Evolutionary conservation across 30 jellyfish, hydroid and myxozoan genomes (phyloP).

Genomic region (Hydractinia symbiolongicarpus): DNA sequence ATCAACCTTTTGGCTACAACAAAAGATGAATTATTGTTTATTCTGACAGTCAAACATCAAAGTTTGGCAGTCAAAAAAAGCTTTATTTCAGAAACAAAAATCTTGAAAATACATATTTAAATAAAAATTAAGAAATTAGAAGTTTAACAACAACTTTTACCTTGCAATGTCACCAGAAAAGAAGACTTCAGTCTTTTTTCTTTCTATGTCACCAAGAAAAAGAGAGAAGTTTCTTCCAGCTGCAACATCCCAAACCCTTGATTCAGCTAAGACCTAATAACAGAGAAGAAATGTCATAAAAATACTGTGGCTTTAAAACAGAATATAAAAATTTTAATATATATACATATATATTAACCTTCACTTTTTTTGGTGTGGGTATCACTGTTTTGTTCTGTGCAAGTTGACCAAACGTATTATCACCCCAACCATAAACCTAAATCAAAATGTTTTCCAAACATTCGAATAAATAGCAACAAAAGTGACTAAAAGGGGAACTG

Average conservation of each 20-base stretch:
- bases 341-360: not conserved
- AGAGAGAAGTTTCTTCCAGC: constrained; percentile 72
- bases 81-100: constrained; percentile 14
- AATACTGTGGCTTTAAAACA: not conserved
- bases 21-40: not conserved
- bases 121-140: not conserved
- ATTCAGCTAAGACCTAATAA: constrained; percentile 42
- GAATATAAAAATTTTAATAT: not conserved
- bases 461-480: no score
- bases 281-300: not conserved
- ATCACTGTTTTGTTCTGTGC: constrained; percentile 41
- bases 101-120: not conserved
- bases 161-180: constrained; percentile 51
- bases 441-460: constrained; percentile 21
- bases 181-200: constrained; percentile 43
- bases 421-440: constrained; percentile 96
- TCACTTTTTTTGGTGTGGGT: constrained; percentile 26
- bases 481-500: not conserved
- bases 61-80: not conserved
- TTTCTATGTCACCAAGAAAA: constrained; percentile 60
- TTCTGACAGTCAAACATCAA: not conserved
- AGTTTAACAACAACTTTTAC: constrained; percentile 22
- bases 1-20: not conserved
- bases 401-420: constrained; percentile 75
- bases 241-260: constrained; percentile 87